Base-by-base conservation (phyloP, 1,140 invertebrate genomes). In the Papilio aristodemus region DNA sequence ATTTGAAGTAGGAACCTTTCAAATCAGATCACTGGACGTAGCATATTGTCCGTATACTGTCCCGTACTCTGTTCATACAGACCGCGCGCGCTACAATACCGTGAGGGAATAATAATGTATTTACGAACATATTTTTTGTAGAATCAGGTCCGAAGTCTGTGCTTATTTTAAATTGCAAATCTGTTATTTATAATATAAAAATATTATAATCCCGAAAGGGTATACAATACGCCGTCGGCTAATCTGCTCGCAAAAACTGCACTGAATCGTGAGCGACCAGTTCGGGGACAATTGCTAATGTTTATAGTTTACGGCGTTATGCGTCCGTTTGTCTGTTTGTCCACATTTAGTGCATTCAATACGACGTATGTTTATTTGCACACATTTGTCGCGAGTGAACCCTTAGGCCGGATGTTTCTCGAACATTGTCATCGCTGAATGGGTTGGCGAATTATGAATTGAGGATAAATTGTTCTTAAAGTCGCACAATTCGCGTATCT, bases 321-420 rank as follows among this genome's bases (percentile, higher is more conserved):
- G 58, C 43, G 68, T 50, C 71, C 67, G 11, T 38, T 77, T 83
- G 59, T 72, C 59, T 87, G 83, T 90, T 88, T 90, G 81, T 86
- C 78, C 87, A 90, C 82, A 86, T 88, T 87, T 78, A 78, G 76
- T 85, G 81, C 76, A 84, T 81, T 79, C 78, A 78, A 73, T 75
- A 76, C 73, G 43, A 71, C 68, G 72, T 46, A 78, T 76, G 80
- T 83, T 80, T 80, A 80, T 80, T 83, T 79, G 79, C 76, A 74
- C 81, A 83, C 75, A 83, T 80, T 81, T 32, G 27, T 54, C 46
- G 73, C 72, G 60, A 50, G 62, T 68, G 74, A 81, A 81, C 71
- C 79, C 80, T 83, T 85, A 81, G 22, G 72, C 66, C 83, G 82
- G 80, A 86, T 83, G 84, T 84, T 84, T 80, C 83, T 80, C 38